These are phyloP conservation scores for Alsophila aescularia DNA, from an alignment of 2,888 invertebrate species.

Conservation along the genomic window DNA sequence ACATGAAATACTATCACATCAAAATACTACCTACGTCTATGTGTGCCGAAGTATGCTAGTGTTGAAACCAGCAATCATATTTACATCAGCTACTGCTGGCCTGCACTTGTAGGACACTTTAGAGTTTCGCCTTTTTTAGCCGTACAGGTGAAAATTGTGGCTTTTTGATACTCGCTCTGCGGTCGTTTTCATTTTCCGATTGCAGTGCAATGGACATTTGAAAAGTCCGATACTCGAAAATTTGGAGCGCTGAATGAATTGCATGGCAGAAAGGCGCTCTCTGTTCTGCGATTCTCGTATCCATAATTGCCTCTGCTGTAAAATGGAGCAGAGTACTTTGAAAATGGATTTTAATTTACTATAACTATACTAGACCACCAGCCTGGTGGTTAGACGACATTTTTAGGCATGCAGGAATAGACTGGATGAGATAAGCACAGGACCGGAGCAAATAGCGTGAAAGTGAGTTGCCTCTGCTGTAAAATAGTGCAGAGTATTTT, in stretches of 20 bases:
- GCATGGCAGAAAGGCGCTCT: constrained; percentile 18
- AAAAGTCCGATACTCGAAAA: constrained; percentile 42
- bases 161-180: constrained; percentile 36
- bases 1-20: background rate
- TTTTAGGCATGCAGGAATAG: too few relatives aligned
- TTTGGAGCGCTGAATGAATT: constrained; percentile 35
- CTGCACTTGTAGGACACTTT: constrained; percentile 4
- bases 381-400: too few relatives aligned
- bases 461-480: constrained; percentile 7
- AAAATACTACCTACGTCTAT: background rate
- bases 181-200: constrained; percentile 47
- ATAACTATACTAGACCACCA: background rate
- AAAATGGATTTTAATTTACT: background rate
- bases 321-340: background rate
- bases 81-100: constrained; percentile 9
- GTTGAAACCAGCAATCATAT: background rate
- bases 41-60: background rate
- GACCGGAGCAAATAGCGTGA: too few relatives aligned
- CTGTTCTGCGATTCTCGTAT: constrained; percentile 12
- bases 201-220: constrained; percentile 37
- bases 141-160: constrained; percentile 51
- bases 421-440: too few relatives aligned
- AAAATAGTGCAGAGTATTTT: background rate
- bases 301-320: constrained; percentile 2
- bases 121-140: constrained; percentile 24